Percentiles rank a stretch among this genome's conserved stretches.
phyloP scores from a whole-genome alignment of 2,888 invertebrate species.

The Melangyna quadrimaculata region DNA sequence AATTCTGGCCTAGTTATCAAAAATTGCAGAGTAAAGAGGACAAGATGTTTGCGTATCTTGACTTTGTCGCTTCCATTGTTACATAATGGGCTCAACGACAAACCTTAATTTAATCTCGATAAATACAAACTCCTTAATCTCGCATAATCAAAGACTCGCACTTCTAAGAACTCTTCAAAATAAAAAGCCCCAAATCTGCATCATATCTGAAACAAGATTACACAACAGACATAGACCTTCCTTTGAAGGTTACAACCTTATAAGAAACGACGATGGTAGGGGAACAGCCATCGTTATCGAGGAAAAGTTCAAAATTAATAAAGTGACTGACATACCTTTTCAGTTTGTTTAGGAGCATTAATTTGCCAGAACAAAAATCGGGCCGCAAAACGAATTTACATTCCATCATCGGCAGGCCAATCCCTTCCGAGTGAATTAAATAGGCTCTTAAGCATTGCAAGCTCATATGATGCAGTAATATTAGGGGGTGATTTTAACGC shows the following conservation, averaged over 20 bases:
- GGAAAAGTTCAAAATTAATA: background rate
- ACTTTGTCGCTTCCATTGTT: slow-evolving; percentile 3
- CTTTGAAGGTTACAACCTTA: too few species aligned
- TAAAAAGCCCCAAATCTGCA: slow-evolving; percentile 13
- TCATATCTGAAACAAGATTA: background rate
- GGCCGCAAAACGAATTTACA: slow-evolving; percentile 18
- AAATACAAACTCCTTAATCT: slow-evolving; percentile 5
- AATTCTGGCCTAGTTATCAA: slow-evolving; percentile 23
- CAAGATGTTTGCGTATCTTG: slow-evolving; percentile 12
- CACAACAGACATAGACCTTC: too few species aligned
- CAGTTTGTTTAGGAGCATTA: background rate
- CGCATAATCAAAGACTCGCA: slow-evolving; percentile 3
- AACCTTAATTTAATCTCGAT: too few species aligned
- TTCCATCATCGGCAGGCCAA: background rate
- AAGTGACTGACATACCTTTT: slow-evolving; percentile 1
- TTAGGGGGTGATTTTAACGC: too few species aligned
- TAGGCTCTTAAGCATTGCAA: background rate
- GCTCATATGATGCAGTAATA: background rate
- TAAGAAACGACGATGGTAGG: background rate
- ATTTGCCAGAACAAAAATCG: too few species aligned
- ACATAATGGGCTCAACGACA: slow-evolving; percentile 1
- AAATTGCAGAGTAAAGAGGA: background rate
- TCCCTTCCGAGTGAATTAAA: background rate
- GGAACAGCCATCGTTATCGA: background rate
- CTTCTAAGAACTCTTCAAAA: background rate